Evolutionary conservation across 2,888 invertebrate species (phyloP).

Genomic region (Apodemia duryi): DNA sequence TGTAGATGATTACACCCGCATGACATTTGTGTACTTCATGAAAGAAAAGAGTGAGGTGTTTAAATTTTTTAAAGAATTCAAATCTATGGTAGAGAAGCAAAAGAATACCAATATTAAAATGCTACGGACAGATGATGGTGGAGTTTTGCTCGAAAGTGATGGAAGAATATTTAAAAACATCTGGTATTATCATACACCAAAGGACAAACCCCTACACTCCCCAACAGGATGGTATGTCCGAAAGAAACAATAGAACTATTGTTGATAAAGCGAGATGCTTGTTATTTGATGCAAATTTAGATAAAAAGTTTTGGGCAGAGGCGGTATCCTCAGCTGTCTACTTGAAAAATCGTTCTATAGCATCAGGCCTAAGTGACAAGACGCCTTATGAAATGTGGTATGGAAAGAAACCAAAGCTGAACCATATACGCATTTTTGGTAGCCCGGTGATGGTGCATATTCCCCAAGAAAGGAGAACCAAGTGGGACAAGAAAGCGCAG

Average conservation of each 20-base stretch:
- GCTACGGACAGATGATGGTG: not conserved
- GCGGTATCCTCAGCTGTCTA: not conserved
- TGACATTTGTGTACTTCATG: too few relatives aligned
- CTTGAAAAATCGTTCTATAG: conserved; percentile 13
- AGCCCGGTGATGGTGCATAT: conserved; percentile 27
- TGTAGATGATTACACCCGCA: too few relatives aligned
- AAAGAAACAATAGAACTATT: not conserved
- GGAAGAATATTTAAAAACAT: not conserved
- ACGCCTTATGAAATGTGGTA: conserved; percentile 29
- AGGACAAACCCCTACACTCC: conserved; percentile 2
- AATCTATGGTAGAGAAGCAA: not conserved
- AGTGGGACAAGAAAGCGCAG: conserved; percentile 24
- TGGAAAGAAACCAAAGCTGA: conserved; percentile 22
- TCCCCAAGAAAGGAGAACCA: conserved; percentile 24
- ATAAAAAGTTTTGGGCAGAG: conserved; percentile 9
- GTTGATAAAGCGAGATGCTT: not conserved
- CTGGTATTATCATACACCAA: not conserved
- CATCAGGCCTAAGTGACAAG: conserved; percentile 19
- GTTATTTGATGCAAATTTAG: not conserved
- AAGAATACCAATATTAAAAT: not conserved
- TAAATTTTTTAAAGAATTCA: too few relatives aligned
- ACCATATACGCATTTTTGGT: conserved; percentile 25
- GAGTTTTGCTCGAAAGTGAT: not conserved
- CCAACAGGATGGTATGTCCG: conserved; percentile 5
- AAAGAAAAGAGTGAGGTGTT: too few relatives aligned